A percentile compares a stretch with the other conserved stretches of the same genome.
phyloP scores from a whole-genome alignment of 2,888 invertebrate species.

The Chrysodeixis includens region DNA sequence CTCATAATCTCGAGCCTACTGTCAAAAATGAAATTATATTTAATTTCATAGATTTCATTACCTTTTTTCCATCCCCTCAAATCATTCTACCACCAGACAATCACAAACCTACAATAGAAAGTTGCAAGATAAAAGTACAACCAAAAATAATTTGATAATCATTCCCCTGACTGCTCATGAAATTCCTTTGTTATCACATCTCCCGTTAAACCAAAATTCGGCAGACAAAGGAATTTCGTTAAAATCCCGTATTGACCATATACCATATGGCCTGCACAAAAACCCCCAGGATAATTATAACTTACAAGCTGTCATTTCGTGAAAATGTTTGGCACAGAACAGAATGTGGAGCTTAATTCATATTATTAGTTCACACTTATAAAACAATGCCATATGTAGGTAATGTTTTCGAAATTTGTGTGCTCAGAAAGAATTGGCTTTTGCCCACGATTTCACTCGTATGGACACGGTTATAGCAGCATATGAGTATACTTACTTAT shows the following conservation, averaged over 20 bases:
- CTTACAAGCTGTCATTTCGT: background rate
- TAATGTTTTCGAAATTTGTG: too few species aligned
- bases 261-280: conserved; percentile 3
- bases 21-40: too few species aligned
- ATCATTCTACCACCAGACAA: background rate
- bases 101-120: background rate
- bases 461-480: too few species aligned
- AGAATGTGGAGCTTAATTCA: background rate
- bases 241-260: background rate
- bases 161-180: background rate
- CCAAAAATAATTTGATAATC: background rate
- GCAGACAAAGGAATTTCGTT: background rate
- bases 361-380: background rate
- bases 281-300: conserved; percentile 3
- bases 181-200: background rate
- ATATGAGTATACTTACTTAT: too few species aligned
- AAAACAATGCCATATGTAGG: background rate
- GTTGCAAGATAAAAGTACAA: background rate
- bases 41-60: too few species aligned
- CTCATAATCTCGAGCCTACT: too few species aligned
- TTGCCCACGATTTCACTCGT: too few species aligned
- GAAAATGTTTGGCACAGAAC: conserved; percentile 1
- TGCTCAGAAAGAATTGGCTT: too few species aligned
- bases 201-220: background rate
- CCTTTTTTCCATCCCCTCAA: background rate